phyloP scores from a whole-genome alignment of 1,140 invertebrate genomes.

The Pollicipes pollicipes region DNA sequence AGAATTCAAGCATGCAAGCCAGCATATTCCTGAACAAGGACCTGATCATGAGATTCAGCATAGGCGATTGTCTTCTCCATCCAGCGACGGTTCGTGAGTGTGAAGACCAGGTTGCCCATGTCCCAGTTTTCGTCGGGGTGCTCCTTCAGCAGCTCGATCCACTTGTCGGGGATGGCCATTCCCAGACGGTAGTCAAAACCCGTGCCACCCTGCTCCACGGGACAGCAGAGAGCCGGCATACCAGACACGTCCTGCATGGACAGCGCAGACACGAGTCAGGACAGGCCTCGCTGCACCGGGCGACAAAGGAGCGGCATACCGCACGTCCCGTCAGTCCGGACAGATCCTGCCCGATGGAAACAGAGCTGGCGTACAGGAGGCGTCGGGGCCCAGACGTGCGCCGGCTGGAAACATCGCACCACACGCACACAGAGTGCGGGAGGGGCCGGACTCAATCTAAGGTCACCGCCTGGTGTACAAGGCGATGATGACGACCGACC shows the following conservation, averaged over 20 bases:
- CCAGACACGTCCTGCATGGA: conserved; percentile 74
- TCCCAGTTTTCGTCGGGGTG: conserved; percentile 85
- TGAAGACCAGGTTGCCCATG: conserved; percentile 78
- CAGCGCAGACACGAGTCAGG: background rate
- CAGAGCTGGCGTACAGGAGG: no score
- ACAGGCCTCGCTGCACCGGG: no score
- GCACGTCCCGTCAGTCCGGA: no score
- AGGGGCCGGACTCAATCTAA: no score
- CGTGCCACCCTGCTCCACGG: conserved; percentile 73
- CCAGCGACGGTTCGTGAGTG: conserved; percentile 86
- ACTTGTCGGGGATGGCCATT: conserved; percentile 98
- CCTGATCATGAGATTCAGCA: conserved; percentile 93
- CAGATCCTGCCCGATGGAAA: no score
- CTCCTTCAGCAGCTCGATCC: conserved; percentile 82
- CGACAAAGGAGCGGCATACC: no score
- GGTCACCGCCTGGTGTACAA: no score
- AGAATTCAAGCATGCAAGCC: conserved; percentile 12
- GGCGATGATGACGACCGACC: no score
- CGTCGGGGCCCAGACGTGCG: no score
- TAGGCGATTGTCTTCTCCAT: conserved; percentile 91
- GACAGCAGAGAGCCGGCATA: conserved; percentile 90
- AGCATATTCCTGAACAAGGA: conserved; percentile 22
- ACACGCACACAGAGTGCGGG: no score
- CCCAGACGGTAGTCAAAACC: conserved; percentile 95
- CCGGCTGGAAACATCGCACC: no score